phyloP scores from a whole-genome alignment of 2,888 invertebrate genomes.

The Rhopalosiphum nymphaeae region DNA sequence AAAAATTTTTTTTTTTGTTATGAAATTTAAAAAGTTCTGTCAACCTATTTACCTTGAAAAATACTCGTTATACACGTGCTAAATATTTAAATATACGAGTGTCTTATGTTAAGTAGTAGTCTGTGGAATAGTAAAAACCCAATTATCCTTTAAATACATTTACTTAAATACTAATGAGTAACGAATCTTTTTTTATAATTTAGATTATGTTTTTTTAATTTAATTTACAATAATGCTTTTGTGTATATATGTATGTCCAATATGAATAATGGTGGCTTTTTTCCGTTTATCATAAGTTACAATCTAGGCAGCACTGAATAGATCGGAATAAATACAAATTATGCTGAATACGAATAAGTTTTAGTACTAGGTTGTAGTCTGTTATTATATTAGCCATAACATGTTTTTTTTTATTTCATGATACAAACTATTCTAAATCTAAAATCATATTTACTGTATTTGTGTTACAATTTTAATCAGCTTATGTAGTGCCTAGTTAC shows the following conservation, averaged over 20 bases:
- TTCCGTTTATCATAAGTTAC: neutral
- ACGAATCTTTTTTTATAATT: neutral
- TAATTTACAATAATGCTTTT: neutral
- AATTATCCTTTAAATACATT: neutral
- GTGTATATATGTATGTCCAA: neutral
- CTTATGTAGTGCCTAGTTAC: neutral
- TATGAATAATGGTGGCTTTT: constrained; percentile 1
- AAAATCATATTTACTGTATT: neutral
- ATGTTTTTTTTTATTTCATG: constrained; percentile 19
- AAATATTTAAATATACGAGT: neutral
- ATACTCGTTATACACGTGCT: neutral
- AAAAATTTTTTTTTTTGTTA: neutral
- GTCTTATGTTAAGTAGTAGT: neutral
- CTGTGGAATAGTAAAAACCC: neutral
- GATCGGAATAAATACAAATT: neutral
- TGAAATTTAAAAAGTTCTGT: neutral
- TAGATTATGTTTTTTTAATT: neutral
- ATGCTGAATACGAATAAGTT: constrained; percentile 29
- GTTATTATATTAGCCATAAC: constrained; percentile 1
- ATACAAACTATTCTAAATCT: neutral
- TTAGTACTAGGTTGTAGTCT: neutral
- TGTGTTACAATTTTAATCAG: neutral
- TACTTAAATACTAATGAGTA: neutral
- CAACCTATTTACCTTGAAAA: constrained; percentile 4
- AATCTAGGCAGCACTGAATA: constrained; percentile 12